phyloP scores from a whole-genome alignment of 1,140 invertebrate species.

The Diploscapter pachys region DNA sequence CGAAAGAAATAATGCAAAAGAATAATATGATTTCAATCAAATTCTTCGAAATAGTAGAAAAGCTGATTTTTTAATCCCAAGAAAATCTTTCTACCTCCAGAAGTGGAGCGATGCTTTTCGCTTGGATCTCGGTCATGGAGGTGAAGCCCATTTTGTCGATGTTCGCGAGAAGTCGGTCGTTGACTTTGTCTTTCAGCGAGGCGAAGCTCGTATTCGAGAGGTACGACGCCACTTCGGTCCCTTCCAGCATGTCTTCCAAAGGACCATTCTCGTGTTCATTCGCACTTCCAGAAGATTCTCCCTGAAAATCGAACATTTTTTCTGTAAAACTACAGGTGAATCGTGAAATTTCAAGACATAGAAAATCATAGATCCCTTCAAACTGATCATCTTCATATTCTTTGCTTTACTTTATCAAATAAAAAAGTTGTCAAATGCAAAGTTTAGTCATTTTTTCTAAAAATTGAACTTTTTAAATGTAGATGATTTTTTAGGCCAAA shows the following conservation, averaged over 20 bases:
- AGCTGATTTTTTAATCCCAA: no score
- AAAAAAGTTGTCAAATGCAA: no score
- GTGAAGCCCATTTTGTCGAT: constrained; percentile 91
- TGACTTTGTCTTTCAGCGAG: constrained; percentile 62
- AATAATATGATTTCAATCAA: background rate
- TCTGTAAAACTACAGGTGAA: no score
- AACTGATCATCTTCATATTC: constrained; percentile 7
- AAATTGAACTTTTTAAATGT: no score
- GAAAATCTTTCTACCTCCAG: constrained; percentile 66
- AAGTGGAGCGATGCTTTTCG: constrained; percentile 81
- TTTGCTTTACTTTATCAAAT: no score
- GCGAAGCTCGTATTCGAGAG: constrained; percentile 59
- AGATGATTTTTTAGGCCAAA: no score
- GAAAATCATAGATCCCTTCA: background rate
- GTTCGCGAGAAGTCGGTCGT: constrained; percentile 66
- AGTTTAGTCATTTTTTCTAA: no score
- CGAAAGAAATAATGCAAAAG: background rate
- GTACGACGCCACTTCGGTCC: constrained; percentile 40
- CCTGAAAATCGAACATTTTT: background rate
- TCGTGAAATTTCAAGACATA: no score
- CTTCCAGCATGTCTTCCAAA: no score
- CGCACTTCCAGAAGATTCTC: constrained; percentile 35
- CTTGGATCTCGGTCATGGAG: constrained; percentile 94
- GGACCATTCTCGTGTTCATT: no score
- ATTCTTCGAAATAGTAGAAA: no score